These are phyloP conservation scores for Sminthurinus signatus DNA, from an alignment of 1,140 invertebrate species.

Conservation along the genomic window DNA sequence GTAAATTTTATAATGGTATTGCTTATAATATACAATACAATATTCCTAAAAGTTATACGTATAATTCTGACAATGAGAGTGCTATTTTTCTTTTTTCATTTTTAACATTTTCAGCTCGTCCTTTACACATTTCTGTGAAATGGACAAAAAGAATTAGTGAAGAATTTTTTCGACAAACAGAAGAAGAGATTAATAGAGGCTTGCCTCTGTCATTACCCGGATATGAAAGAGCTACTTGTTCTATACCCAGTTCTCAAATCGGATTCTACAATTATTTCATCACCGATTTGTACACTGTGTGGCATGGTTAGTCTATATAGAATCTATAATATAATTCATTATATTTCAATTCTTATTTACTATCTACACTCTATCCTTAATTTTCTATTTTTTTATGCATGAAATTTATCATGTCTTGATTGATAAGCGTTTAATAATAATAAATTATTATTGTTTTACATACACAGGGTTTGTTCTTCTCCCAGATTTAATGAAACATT, in stretches of 20 bases:
- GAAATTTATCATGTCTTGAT: too few relatives aligned
- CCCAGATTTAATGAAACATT: not conserved
- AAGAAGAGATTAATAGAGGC: constrained; percentile 76
- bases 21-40: too few relatives aligned
- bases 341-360: too few relatives aligned
- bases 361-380: too few relatives aligned
- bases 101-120: too few relatives aligned
- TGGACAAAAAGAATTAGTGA: constrained; percentile 79
- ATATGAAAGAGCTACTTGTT: constrained; percentile 84
- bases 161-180: constrained; percentile 78
- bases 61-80: too few relatives aligned
- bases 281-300: constrained; percentile 91
- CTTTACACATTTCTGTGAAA: constrained; percentile 72
- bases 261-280: constrained; percentile 94
- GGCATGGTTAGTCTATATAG: constrained; percentile 55
- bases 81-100: too few relatives aligned
- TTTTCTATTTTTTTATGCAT: too few relatives aligned
- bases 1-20: too few relatives aligned
- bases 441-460: not conserved
- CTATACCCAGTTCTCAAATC: constrained; percentile 90
- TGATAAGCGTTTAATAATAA: too few relatives aligned
- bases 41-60: too few relatives aligned
- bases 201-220: constrained; percentile 92
- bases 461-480: not conserved
- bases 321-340: not conserved